phyloP scores from a whole-genome alignment of 2,113 vertebrate species.

The Oenanthe melanoleuca region DNA sequence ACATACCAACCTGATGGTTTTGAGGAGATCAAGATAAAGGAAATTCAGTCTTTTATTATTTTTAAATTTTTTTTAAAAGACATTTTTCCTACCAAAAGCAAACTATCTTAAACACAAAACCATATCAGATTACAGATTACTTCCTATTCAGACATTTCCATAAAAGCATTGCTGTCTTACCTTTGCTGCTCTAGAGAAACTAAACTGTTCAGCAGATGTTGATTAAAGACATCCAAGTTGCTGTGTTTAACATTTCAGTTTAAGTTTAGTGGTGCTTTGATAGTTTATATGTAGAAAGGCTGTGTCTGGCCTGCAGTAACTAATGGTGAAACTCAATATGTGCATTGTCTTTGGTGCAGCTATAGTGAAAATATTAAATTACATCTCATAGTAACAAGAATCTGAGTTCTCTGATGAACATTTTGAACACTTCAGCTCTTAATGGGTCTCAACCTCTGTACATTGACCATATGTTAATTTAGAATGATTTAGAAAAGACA shows the following conservation, averaged over 20 bases:
- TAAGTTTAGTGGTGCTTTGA: conserved; percentile 61
- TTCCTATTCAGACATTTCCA: background rate
- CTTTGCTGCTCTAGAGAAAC: background rate
- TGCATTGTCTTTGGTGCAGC: conserved; percentile 50
- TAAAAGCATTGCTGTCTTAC: background rate
- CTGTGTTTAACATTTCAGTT: conserved; percentile 46
- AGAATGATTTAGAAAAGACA: conserved; percentile 34
- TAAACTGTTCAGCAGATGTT: conserved; percentile 71
- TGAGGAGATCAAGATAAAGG: background rate
- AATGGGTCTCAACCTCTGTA: conserved; percentile 27
- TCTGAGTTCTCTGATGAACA: conserved; percentile 23
- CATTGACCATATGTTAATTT: conserved; percentile 34
- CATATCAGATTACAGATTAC: background rate
- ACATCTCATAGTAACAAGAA: background rate
- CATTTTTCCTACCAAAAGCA: background rate
- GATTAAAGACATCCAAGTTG: conserved; percentile 52
- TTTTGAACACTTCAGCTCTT: conserved; percentile 50
- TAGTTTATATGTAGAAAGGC: conserved; percentile 59
- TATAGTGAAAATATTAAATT: conserved; percentile 42
- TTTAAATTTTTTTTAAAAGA: background rate
- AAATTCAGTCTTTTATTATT: background rate
- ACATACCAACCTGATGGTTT: background rate
- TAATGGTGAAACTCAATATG: conserved; percentile 49
- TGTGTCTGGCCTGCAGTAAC: conserved; percentile 40
- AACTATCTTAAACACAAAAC: background rate